phyloP scores from a whole-genome alignment of 2,797 vertebrate species.

The Cichlasoma orientale region DNA sequence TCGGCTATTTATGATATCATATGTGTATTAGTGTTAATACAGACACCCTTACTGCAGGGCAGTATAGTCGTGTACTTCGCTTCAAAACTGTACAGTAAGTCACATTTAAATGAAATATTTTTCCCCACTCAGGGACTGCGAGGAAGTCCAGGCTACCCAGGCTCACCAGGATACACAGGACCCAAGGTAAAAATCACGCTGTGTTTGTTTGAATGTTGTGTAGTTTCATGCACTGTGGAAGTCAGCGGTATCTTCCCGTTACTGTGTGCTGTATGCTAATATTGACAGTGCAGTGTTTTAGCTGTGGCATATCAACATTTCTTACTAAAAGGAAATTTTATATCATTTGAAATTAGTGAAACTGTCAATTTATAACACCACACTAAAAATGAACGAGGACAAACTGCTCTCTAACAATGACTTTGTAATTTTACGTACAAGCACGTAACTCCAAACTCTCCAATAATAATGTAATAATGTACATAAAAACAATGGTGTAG shows the following conservation, averaged over 20 bases:
- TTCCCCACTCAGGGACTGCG: slow-evolving; percentile 79
- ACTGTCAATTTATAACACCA: background rate
- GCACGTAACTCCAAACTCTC: no score
- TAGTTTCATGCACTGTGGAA: background rate
- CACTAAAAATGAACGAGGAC: no score
- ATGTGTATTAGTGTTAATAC: background rate
- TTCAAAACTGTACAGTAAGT: background rate
- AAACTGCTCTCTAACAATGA: no score
- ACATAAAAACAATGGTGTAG: no score
- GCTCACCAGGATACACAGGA: slow-evolving; percentile 82
- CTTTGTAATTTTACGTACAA: no score
- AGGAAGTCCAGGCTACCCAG: slow-evolving; percentile 80
- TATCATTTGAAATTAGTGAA: background rate
- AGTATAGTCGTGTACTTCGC: background rate
- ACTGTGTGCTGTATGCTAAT: no score
- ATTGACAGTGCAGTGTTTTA: background rate
- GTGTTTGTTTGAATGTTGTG: background rate
- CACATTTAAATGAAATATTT: background rate
- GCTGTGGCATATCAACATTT: background rate
- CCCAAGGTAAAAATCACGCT: slow-evolving; percentile 82
- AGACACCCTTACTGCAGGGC: background rate
- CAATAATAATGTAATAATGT: no score
- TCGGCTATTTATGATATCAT: no score
- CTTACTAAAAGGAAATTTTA: background rate
- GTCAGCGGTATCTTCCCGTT: background rate